These are phyloP conservation scores for Scaptomyza cyrtandrae DNA, from an alignment of 2,888 invertebrate genomes.

Conservation along the genomic window DNA sequence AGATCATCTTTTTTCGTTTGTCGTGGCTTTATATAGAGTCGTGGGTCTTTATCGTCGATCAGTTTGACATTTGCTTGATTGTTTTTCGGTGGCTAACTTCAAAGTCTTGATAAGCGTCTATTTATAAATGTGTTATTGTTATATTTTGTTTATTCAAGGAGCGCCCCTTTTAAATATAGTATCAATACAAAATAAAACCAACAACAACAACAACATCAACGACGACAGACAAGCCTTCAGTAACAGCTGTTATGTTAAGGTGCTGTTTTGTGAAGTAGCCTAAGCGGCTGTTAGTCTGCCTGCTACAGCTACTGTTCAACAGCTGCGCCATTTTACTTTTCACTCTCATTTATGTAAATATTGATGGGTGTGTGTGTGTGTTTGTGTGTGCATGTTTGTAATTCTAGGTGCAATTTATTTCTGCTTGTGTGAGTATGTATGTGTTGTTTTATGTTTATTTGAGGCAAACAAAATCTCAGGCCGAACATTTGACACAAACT, in stretches of 20 bases:
- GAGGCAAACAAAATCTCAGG: slow-evolving; percentile 68
- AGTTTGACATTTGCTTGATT: slow-evolving; percentile 46
- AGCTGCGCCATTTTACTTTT: slow-evolving; percentile 43
- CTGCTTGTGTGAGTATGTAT: background rate
- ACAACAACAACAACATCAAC: too few relatives aligned
- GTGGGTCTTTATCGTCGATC: slow-evolving; percentile 10
- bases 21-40: slow-evolving; percentile 4
- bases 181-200: slow-evolving; percentile 1
- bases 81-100: slow-evolving; percentile 38
- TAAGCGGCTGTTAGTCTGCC: slow-evolving; percentile 14
- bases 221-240: slow-evolving; percentile 30
- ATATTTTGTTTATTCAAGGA: slow-evolving; percentile 28
- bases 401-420: slow-evolving; percentile 22
- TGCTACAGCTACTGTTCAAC: slow-evolving; percentile 5
- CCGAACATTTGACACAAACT: slow-evolving; percentile 75
- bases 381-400: slow-evolving; percentile 21
- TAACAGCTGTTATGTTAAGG: slow-evolving; percentile 38
- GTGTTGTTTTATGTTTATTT: slow-evolving; percentile 57
- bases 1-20: slow-evolving; percentile 60
- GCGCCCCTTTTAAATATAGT: slow-evolving; percentile 17
- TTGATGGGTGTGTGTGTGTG: slow-evolving; percentile 9
- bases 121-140: slow-evolving; percentile 40
- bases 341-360: slow-evolving; percentile 35
- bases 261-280: slow-evolving; percentile 6
- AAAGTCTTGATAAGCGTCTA: slow-evolving; percentile 53